Percentiles rank a stretch among this genome's conserved stretches.
Conservation (phyloP, 2,888 invertebrate genomes). For the Agonopterix arenella region DNA sequence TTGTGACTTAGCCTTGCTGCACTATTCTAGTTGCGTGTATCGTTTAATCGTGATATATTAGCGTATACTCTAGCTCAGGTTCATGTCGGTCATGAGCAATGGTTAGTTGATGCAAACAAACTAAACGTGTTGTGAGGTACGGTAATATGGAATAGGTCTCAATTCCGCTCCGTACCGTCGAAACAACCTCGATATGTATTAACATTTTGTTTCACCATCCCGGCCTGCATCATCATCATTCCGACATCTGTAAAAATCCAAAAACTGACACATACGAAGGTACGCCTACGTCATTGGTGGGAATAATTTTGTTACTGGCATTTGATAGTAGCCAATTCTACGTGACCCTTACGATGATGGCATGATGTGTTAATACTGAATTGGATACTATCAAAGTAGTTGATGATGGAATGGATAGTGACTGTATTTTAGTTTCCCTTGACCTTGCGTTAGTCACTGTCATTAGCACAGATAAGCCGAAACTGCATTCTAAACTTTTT, state of each 20-base stretch:
- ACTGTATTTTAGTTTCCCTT: conserved; percentile 43
- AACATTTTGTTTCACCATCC: conserved; percentile 95
- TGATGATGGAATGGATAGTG: conserved; percentile 55
- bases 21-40: conserved; percentile 66
- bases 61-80: conserved; percentile 64
- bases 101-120: conserved; percentile 74
- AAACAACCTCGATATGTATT: conserved; percentile 84
- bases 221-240: conserved; percentile 98
- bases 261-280: conserved; percentile 73
- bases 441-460: conserved; percentile 61
- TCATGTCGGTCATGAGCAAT: conserved; percentile 54
- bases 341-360: conserved; percentile 6
- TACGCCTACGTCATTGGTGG: conserved; percentile 40
- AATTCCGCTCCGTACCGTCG: conserved; percentile 86
- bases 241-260: conserved; percentile 94
- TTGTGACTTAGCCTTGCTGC: conserved; percentile 62
- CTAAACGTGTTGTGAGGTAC: conserved; percentile 67
- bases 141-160: conserved; percentile 56
- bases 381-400: conserved; percentile 51
- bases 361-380: conserved; percentile 19
- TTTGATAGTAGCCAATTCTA: conserved; percentile 41
- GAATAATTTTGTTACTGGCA: conserved; percentile 29
- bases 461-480: conserved; percentile 68
- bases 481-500: conserved; percentile 70
- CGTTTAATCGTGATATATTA: conserved; percentile 59